Evolutionary conservation across 1,140 invertebrate genomes (phyloP), one percentile per base, ranked within the genome.

Genomic region (Macrocentrus cingulum): DNA sequence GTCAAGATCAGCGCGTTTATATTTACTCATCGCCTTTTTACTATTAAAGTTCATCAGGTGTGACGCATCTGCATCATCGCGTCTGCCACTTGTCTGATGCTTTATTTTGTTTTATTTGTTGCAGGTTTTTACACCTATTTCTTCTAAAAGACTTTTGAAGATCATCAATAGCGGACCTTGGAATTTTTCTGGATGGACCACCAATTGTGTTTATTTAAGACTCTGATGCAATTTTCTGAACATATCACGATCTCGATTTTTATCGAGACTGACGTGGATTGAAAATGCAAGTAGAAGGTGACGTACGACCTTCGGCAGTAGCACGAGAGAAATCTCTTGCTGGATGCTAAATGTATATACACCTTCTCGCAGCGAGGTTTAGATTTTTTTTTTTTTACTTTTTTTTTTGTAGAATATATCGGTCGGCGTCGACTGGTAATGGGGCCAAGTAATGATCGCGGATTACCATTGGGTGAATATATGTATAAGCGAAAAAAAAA

Each of bases 91-190:
- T n/a, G n/a, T n/a, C n/a, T n/a, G n/a, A n/a, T n/a, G n/a, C n/a
- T n/a, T n/a, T n/a, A n/a, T n/a, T n/a, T n/a, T n/a, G n/a, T n/a
- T n/a, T n/a, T n/a, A n/a, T n/a, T n/a, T 71, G 58, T 75, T 74
- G 45, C 71, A 76, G 75, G 63, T 51, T 72, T 69, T 57, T 69
- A 66, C 56, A 64, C 71, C 11, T 77, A 69, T 60, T 77, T 70
- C 63, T 76, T 75, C 50, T 77, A 67, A 65, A 52, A 32, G 37
- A 5, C n/a, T n/a, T n/a, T 13, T 20, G 44, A 42, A 2, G 22
- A 20, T 32, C 19, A n/a, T 7, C 2, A 25, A 34, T 36, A 34
- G 20, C 32, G 32, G 18, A 49, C 34, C 39, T 34, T 15, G 39
- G 39, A n/a, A n/a, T n/a, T n/a, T n/a, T n/a, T n/a, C n/a, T n/a